These are phyloP conservation scores for Amazona vittata DNA, from an alignment of 2,113 vertebrate genomes.

Conservation along the genomic window DNA sequence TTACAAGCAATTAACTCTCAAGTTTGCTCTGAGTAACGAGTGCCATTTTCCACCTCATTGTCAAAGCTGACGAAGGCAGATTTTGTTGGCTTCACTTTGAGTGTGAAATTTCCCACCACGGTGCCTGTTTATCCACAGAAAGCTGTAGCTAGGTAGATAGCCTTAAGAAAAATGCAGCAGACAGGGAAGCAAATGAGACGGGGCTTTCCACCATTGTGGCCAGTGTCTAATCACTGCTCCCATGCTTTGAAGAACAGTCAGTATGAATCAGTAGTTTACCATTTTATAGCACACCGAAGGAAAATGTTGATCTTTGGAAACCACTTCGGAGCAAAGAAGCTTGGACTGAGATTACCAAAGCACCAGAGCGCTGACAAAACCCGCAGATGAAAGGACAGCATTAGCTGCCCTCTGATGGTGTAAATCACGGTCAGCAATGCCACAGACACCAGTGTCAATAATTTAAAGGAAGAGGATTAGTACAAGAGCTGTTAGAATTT, in stretches of 20 bases:
- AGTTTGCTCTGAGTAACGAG: constrained; percentile 3
- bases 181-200: neutral
- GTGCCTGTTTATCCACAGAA: constrained; percentile 40
- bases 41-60: constrained; percentile 43
- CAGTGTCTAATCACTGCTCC: constrained; percentile 11
- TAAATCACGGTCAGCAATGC: neutral
- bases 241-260: constrained; percentile 1
- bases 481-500: neutral
- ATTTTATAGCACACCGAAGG: neutral
- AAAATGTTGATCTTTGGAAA: neutral
- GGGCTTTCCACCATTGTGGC: neutral
- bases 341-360: neutral
- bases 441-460: neutral
- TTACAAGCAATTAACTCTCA: constrained; percentile 13
- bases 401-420: neutral
- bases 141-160: constrained; percentile 23
- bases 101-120: constrained; percentile 24
- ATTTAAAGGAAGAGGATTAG: neutral
- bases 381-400: neutral
- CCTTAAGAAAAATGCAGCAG: constrained; percentile 7
- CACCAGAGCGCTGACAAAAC: neutral
- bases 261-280: neutral
- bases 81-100: constrained; percentile 26
- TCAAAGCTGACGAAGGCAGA: constrained; percentile 52
- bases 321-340: neutral